Percentiles rank a stretch among this genome's conserved stretches.
phyloP scores from a whole-genome alignment of 2,888 invertebrate species.

The Julus scandinavius region DNA sequence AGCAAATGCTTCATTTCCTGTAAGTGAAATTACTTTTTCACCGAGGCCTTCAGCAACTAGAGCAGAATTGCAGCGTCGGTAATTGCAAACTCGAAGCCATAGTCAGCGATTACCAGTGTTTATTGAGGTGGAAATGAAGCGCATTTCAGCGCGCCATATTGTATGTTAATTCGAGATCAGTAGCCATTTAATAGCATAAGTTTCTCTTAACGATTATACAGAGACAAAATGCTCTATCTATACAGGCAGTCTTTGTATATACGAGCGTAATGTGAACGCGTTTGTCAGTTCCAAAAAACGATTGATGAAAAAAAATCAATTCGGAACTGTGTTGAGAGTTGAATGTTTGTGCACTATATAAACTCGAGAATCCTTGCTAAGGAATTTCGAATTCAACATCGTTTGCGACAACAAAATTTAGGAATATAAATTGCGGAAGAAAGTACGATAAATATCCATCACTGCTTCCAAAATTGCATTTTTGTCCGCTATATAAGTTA shows the following conservation, averaged over 20 bases:
- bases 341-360: not conserved
- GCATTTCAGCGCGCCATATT: not conserved
- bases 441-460: not conserved
- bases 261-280: not conserved
- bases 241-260: too few species aligned
- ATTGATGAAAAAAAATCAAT: not conserved
- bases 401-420: not conserved
- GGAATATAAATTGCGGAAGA: not conserved
- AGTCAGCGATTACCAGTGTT: not conserved
- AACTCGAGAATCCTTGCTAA: not conserved
- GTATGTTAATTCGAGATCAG: constrained; percentile 9
- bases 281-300: not conserved
- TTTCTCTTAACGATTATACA: constrained; percentile 2
- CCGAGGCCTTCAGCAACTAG: not conserved
- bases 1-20: constrained; percentile 18
- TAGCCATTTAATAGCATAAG: not conserved
- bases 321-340: not conserved
- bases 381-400: not conserved
- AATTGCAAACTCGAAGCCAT: constrained; percentile 6
- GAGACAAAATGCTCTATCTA: not conserved
- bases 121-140: constrained; percentile 27
- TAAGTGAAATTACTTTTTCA: not conserved
- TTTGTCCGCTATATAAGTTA: not conserved
- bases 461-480: not conserved
- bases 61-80: not conserved